These are phyloP conservation scores for Manduca sexta DNA, from an alignment of 1,140 invertebrate species.

Conservation along the genomic window DNA sequence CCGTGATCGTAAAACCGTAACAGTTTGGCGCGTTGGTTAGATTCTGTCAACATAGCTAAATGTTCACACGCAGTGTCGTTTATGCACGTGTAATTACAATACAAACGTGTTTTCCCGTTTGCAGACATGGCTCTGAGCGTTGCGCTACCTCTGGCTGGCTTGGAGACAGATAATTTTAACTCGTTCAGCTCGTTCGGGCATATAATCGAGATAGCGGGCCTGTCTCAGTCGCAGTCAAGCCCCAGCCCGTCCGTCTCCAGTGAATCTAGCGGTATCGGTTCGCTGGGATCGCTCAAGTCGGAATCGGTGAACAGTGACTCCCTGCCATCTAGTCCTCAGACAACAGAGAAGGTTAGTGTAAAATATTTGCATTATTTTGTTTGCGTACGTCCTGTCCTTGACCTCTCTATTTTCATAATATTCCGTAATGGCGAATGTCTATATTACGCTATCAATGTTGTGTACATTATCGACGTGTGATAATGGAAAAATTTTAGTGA, in stretches of 20 bases:
- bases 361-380: constrained; percentile 52
- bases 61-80: constrained; percentile 48
- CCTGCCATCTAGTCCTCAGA: constrained; percentile 70
- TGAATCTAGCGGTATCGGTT: constrained; percentile 71
- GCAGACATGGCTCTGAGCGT: constrained; percentile 72
- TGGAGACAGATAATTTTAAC: constrained; percentile 69
- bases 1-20: constrained; percentile 21
- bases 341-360: constrained; percentile 66
- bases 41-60: constrained; percentile 64
- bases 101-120: constrained; percentile 48
- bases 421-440: constrained; percentile 70
- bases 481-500: constrained; percentile 46
- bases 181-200: constrained; percentile 64
- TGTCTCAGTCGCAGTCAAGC: constrained; percentile 64
- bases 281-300: constrained; percentile 68
- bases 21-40: constrained; percentile 65
- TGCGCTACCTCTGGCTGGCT: constrained; percentile 63
- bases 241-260: constrained; percentile 69
- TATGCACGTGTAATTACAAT: constrained; percentile 65
- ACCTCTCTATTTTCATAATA: constrained; percentile 73
- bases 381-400: constrained; percentile 69
- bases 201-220: constrained; percentile 69
- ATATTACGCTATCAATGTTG: constrained; percentile 58
- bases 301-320: constrained; percentile 67
- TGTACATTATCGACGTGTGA: constrained; percentile 51